phyloP scores from a whole-genome alignment of 2,888 invertebrate genomes.

The Ganaspis brasiliensis region DNA sequence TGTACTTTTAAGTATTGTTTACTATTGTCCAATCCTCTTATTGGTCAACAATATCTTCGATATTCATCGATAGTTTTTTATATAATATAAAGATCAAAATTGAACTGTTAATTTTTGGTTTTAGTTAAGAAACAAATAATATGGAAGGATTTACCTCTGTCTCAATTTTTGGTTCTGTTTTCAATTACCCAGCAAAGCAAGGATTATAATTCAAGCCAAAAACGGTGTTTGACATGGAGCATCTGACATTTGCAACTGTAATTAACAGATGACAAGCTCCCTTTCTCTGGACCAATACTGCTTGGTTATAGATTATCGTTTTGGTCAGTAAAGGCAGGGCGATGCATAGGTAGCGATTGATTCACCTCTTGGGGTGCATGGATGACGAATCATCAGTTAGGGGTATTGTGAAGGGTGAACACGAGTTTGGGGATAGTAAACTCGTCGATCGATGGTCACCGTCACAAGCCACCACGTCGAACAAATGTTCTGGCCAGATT shows the following conservation, averaged over 20 bases:
- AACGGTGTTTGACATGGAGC: neutral
- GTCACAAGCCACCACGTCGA: constrained; percentile 76
- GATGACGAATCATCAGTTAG: constrained; percentile 70
- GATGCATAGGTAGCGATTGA: constrained; percentile 57
- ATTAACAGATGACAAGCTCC: constrained; percentile 38
- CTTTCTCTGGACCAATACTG: constrained; percentile 44
- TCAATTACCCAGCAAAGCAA: neutral
- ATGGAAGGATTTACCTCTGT: too few relatives aligned
- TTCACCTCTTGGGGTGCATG: constrained; percentile 62
- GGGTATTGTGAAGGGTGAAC: constrained; percentile 59
- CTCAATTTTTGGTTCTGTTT: too few relatives aligned
- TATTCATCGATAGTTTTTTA: too few relatives aligned
- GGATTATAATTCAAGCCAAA: neutral
- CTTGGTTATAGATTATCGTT: constrained; percentile 30
- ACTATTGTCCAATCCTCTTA: too few relatives aligned
- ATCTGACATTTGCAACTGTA: constrained; percentile 5
- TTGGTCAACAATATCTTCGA: too few relatives aligned
- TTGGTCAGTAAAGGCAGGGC: constrained; percentile 1
- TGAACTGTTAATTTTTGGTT: too few relatives aligned
- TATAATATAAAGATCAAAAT: too few relatives aligned
- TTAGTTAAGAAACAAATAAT: too few relatives aligned
- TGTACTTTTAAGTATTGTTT: too few relatives aligned
- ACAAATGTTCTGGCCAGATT: constrained; percentile 75
- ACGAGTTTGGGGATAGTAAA: constrained; percentile 64
- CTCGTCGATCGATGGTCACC: constrained; percentile 76